Evolutionary conservation across 2,797 vertebrate species (phyloP), one percentile per base, ranked within the genome.

Genomic region (Thalassophryne amazonica): DNA sequence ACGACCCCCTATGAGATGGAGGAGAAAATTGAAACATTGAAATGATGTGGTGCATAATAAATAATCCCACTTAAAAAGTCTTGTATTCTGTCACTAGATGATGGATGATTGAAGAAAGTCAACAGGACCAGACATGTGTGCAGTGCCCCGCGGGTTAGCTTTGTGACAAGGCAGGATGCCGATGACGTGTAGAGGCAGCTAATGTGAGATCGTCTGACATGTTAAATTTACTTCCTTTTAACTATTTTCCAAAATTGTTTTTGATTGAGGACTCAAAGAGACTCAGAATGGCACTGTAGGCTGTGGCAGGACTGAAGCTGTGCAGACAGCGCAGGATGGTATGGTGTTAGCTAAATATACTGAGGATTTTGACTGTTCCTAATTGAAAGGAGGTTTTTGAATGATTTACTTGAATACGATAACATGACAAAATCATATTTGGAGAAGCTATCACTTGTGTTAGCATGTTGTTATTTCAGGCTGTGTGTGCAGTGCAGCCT

Each of bases 71-170:
- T 21, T 57, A 60, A 56, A 61, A 61, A 69, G 48, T 67, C 56
- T 54, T 67, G 54, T 64, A 24, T 64, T 71, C 23, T 21, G 28
- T 48, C 69, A 72, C 40, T 56, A 57, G 52, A 67, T 85, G 77
- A 86, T 58, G 80, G 80, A 86, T 81, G 70, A 60, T 37, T 67
- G 54, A 65, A 76, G 72, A 84, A 68, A 53, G 59, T 80, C 75
- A 78, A 76, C 61, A 47, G 73, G 53, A 59, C 52, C 18, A 76
- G 69, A 78, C 81, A 68, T 62, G 66, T 65, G 78, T 60, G 58
- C 60, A 15, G 51, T 31, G 72, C 68, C 84, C 84, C 81, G 80
- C 86, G 79, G 60, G 67, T 60, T 53, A 78, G 82, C 48, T 21
- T 15, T 2, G 41, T 17, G 82, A 82, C 83, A 86, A 76, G 27